These are phyloP conservation scores for Spea bombifrons DNA, from an alignment of 2,113 vertebrate species.

Conservation along the genomic window DNA sequence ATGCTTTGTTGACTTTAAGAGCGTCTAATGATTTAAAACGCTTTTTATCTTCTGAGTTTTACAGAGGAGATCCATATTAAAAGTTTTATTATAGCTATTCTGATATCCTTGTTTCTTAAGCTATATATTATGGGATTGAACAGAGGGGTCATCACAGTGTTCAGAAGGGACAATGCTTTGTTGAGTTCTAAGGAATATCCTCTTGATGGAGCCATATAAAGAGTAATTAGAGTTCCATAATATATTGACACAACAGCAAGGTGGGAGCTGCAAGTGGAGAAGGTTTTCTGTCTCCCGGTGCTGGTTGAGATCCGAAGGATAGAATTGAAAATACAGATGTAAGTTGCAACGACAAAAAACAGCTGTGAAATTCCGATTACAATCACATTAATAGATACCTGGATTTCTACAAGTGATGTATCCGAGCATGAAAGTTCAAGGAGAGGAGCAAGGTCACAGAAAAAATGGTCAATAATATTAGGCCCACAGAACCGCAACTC, in stretches of 20 bases:
- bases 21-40: no score
- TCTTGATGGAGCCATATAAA: neutral
- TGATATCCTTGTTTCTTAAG: no score
- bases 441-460: conserved; percentile 39
- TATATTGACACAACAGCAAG: conserved; percentile 30
- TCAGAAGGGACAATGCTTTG: no score
- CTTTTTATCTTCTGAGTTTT: no score
- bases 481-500: conserved; percentile 13
- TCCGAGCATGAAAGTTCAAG: conserved; percentile 36
- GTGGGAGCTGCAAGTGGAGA: conserved; percentile 32
- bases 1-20: no score
- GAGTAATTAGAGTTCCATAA: conserved; percentile 23
- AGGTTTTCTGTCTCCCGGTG: conserved; percentile 30
- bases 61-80: no score
- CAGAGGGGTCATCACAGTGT: no score
- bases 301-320: conserved; percentile 14
- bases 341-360: conserved; percentile 32
- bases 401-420: neutral
- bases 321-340: conserved; percentile 34
- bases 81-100: no score
- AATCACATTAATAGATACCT: neutral
- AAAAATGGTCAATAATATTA: conserved; percentile 19
- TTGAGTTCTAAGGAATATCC: no score
- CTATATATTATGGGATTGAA: no score
- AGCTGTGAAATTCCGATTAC: conserved; percentile 28